Evolutionary conservation across 2,113 vertebrate genomes (phyloP).

Genomic region (Neolamprologus sp.): DNA sequence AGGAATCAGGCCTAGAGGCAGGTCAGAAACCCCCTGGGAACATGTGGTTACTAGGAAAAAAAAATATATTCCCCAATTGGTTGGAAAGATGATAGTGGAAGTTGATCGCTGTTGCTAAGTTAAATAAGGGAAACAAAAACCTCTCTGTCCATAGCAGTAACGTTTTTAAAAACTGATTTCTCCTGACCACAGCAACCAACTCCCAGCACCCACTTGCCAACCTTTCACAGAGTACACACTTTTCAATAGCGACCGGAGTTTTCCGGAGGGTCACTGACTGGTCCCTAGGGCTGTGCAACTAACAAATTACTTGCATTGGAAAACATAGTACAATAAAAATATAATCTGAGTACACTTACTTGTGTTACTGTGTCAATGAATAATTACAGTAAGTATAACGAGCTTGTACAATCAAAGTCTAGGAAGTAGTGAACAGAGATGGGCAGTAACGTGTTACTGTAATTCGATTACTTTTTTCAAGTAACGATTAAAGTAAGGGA

Average conservation of each 20-base stretch:
- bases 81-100: background rate
- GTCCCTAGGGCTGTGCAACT: background rate
- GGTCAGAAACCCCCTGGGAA: background rate
- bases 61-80: fast-evolving
- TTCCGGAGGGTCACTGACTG: background rate
- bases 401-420: background rate
- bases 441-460: fast-evolving
- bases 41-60: background rate
- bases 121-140: background rate
- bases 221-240: background rate
- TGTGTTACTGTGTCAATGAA: background rate
- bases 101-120: background rate
- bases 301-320: background rate
- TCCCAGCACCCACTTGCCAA: background rate
- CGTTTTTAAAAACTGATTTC: background rate
- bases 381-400: background rate
- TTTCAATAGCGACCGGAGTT: fast-evolving
- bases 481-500: background rate
- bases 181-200: background rate
- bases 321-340: background rate
- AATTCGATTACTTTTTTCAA: background rate
- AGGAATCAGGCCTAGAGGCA: background rate
- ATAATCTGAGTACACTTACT: background rate
- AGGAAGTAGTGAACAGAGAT: background rate
- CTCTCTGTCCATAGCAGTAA: background rate